Evolutionary conservation across 2,888 invertebrate species (phyloP).

Genomic region (Drosophila dives): DNA sequence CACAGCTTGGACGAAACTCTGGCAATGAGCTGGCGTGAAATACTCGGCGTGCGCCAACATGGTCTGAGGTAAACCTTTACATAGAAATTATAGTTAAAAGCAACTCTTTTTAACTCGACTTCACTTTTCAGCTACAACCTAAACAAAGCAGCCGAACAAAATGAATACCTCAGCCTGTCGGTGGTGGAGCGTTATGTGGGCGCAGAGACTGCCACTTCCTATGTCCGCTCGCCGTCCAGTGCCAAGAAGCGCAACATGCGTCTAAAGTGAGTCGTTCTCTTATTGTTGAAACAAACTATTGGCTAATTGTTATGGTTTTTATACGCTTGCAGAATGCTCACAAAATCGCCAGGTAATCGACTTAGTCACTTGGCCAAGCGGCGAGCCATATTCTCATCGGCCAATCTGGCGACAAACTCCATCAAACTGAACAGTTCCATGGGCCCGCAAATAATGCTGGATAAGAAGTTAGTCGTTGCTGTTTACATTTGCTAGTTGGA

Average conservation of each 20-base stretch:
- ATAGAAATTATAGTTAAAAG: neutral
- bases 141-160: conserved; percentile 89
- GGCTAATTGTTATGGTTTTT: too few species aligned
- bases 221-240: conserved; percentile 86
- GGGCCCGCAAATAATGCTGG: conserved; percentile 82
- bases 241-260: conserved; percentile 88
- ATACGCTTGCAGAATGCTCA: conserved; percentile 76
- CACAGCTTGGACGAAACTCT: conserved; percentile 79
- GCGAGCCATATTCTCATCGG: conserved; percentile 91
- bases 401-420: conserved; percentile 86
- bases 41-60: conserved; percentile 88
- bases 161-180: conserved; percentile 88
- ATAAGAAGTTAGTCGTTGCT: conserved; percentile 74
- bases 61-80: conserved; percentile 88
- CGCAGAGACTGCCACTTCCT: conserved; percentile 89
- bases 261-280: conserved; percentile 85
- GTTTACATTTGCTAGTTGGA: neutral
- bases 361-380: conserved; percentile 91
- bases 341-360: conserved; percentile 90
- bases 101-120: conserved; percentile 44
- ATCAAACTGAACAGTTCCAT: conserved; percentile 81
- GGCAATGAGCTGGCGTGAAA: conserved; percentile 87
- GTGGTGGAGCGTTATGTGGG: conserved; percentile 90
- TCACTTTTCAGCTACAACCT: conserved; percentile 88
- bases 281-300: neutral